Base-by-base conservation (phyloP, 2,113 vertebrate species). In the Procavia capensis region DNA sequence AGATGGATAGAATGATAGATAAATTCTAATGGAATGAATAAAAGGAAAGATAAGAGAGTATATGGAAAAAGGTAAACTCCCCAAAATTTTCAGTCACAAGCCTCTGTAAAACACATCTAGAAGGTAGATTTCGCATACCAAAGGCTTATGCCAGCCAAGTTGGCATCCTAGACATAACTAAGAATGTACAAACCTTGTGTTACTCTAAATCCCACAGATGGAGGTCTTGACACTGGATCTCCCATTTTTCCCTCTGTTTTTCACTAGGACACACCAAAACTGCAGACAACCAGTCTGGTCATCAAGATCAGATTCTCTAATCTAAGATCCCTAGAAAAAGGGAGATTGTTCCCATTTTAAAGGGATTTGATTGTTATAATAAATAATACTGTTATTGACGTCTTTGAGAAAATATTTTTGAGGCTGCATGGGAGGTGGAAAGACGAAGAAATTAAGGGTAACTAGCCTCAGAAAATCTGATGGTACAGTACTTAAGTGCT, bases 321-420 rank as follows among this genome's bases (percentile, higher is more conserved):
- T 19, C 8, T 36, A n/a, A 54, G 57, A 27, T 61, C 39, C 31
- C 17, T 79, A 75, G 80, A 57, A 80, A 81, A 83, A 89, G 24
- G 29, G 85, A 89, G 17, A 2, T 17, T 92, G 16, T 63, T 92
- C 74, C 92, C 64, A 89, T 75, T 96, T 36, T 85, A 76, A 57
- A 85, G 20, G 79, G 22, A 54, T 90, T 85, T 57, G 6, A n/a
- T 50, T 39, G 54, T 66, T 34, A 45, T n/a, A n/a, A n/a, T n/a
- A 75, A 90, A 59, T 90, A 54, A 85, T 61, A 81, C 68, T n/a
- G 16, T 8, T 50, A 76, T 34, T 85, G 43, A 39, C 57, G 29
- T 75, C n/a, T 70, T 78, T 91, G 72, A 25, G 63, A n/a, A 88
- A 92, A 59, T 9, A 95, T 80, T 74, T 11, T 50, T 81, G 68